phyloP scores from a whole-genome alignment of 2,113 vertebrate species.

The Pagrus major region DNA sequence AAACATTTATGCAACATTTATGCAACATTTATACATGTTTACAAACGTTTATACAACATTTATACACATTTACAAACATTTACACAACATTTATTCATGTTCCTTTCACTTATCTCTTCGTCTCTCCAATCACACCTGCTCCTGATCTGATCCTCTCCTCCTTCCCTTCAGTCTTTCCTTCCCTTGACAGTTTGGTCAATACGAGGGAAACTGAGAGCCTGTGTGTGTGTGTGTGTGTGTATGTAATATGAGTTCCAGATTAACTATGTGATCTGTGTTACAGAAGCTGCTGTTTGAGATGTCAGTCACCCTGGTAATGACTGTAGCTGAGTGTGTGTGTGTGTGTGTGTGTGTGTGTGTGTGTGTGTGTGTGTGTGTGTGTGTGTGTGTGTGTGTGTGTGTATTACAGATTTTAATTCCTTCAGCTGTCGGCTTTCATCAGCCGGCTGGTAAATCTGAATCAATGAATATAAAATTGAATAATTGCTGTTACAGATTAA shows the following conservation, averaged over 20 bases:
- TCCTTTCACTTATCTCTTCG: too few relatives aligned
- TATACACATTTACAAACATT: too few relatives aligned
- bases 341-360: neutral
- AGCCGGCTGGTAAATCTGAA: slow-evolving; percentile 1
- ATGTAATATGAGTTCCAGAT: slow-evolving; percentile 16
- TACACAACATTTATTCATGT: too few relatives aligned
- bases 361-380: neutral
- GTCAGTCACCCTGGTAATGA: slow-evolving; percentile 8
- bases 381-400: neutral
- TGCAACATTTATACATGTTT: too few relatives aligned
- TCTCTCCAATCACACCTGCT: neutral
- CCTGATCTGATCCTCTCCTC: neutral
- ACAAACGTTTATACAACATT: neutral
- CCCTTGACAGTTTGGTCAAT: slow-evolving; percentile 34
- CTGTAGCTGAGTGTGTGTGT: neutral
- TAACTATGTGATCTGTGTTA: slow-evolving; percentile 11
- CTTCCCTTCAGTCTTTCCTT: neutral
- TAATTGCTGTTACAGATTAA: neutral
- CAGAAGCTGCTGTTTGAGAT: slow-evolving; percentile 22
- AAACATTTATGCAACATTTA: too few relatives aligned
- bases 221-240: slow-evolving; percentile 15
- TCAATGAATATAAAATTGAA: neutral
- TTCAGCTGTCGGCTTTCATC: slow-evolving; percentile 17
- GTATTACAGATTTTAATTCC: neutral
- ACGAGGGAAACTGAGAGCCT: slow-evolving; percentile 14